Percentiles rank a stretch among this genome's conserved stretches.
These are phyloP conservation scores for Netelia virgata DNA, from an alignment of 2,888 invertebrate genomes.

Conservation along the genomic window DNA sequence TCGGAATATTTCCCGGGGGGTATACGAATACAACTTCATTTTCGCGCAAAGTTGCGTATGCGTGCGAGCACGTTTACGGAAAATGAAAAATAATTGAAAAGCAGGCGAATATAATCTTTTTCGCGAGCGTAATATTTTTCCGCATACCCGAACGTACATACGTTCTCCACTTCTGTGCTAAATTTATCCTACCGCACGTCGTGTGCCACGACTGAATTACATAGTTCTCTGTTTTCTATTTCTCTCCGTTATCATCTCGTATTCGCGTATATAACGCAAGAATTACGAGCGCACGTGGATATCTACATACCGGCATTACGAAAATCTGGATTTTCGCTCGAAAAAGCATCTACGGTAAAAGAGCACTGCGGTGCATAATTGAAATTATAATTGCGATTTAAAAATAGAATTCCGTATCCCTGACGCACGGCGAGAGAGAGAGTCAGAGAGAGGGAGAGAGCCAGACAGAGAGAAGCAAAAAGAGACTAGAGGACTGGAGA, in stretches of 20 bases:
- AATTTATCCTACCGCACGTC: too few species aligned
- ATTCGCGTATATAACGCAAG: not conserved
- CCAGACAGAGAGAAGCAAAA: slow-evolving; percentile 35
- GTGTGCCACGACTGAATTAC: too few species aligned
- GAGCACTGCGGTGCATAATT: slow-evolving; percentile 62
- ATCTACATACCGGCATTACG: not conserved
- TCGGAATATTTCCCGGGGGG: too few species aligned
- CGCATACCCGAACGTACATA: not conserved
- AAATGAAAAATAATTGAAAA: not conserved
- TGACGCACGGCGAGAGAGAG: not conserved
- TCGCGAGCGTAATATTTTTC: too few species aligned
- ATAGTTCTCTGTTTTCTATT: too few species aligned
- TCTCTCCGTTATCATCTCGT: too few species aligned
- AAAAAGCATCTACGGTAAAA: slow-evolving; percentile 37
- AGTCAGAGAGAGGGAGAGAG: not conserved
- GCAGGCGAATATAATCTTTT: too few species aligned
- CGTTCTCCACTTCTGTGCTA: not conserved
- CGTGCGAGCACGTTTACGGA: not conserved
- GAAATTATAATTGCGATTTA: slow-evolving; percentile 63
- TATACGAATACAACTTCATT: not conserved
- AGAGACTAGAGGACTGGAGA: slow-evolving; percentile 9
- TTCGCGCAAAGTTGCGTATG: not conserved
- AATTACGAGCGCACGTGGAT: not conserved
- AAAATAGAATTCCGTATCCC: slow-evolving; percentile 55
- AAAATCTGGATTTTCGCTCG: slow-evolving; percentile 37